A percentile compares a stretch with the other conserved stretches of the same genome.
Evolutionary conservation across 2,888 invertebrate species (phyloP).

Genomic region (Phaonia tiefii): DNA sequence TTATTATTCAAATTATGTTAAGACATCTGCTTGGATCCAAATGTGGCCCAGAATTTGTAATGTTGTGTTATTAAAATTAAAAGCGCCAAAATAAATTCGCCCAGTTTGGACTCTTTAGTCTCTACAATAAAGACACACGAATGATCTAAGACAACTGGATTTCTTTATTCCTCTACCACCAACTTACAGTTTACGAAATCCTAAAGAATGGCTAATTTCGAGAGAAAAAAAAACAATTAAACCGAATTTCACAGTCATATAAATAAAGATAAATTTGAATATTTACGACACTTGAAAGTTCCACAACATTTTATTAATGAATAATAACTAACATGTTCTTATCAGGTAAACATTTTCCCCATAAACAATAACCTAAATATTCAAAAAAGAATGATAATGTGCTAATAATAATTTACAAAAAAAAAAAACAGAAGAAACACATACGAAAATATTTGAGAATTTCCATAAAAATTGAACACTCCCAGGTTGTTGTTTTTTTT

Average conservation of each 20-base stretch:
- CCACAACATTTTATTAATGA: slow-evolving; percentile 12
- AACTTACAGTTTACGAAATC: too few relatives aligned
- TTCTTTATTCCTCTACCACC: too few relatives aligned
- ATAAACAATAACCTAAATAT: slow-evolving; percentile 36
- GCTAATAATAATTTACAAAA: slow-evolving; percentile 47
- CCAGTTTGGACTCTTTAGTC: too few relatives aligned
- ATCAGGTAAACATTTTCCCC: slow-evolving; percentile 32
- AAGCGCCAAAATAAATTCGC: too few relatives aligned
- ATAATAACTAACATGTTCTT: slow-evolving; percentile 12
- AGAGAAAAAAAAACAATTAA: too few relatives aligned
- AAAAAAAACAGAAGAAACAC: slow-evolving; percentile 25
- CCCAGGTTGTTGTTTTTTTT: slow-evolving; percentile 23
- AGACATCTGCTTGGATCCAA: too few relatives aligned
- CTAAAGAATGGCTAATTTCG: too few relatives aligned
- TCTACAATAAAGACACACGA: too few relatives aligned
- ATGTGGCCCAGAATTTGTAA: too few relatives aligned
- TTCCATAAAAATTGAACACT: slow-evolving; percentile 34
- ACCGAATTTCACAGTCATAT: background rate
- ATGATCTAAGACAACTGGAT: too few relatives aligned
- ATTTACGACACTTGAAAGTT: background rate
- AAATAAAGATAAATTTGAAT: background rate
- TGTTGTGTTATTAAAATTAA: too few relatives aligned
- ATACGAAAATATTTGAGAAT: slow-evolving; percentile 24
- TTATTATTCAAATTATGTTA: too few relatives aligned
- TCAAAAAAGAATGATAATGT: slow-evolving; percentile 29